Evolutionary conservation across 2,797 vertebrate species (phyloP).

Genomic region (Karalla daura): DNA sequence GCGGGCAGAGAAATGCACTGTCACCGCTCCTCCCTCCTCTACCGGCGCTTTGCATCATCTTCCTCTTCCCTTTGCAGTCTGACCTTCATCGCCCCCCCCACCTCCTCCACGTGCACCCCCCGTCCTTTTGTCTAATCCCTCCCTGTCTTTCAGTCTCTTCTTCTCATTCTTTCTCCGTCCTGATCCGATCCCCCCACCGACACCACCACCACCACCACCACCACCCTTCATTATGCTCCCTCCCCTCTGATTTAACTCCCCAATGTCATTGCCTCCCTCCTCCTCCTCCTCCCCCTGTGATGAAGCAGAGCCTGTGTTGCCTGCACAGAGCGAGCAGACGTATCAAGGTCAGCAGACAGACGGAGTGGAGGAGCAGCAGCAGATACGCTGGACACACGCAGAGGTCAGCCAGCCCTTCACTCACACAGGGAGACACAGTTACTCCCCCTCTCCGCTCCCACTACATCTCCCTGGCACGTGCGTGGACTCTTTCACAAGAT

Average conservation of each 20-base stretch:
- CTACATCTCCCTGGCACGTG: slow-evolving; percentile 15
- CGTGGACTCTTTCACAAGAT: slow-evolving; percentile 3
- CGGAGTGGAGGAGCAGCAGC: slow-evolving; percentile 45
- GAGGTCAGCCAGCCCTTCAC: slow-evolving; percentile 56
- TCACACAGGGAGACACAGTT: slow-evolving; percentile 38
- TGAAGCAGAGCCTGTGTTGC: slow-evolving; percentile 22
- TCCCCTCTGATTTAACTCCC: slow-evolving; percentile 53
- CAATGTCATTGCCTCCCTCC: slow-evolving; percentile 23
- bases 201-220: no score
- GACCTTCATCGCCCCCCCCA: slow-evolving; percentile 50
- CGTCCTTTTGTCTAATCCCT: slow-evolving; percentile 42
- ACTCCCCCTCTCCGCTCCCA: background rate
- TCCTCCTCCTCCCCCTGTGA: background rate
- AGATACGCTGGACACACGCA: slow-evolving; percentile 62
- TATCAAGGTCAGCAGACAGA: slow-evolving; percentile 69
- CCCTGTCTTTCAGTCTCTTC: slow-evolving; percentile 20
- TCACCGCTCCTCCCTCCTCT: slow-evolving; percentile 40
- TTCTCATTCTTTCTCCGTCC: slow-evolving; percentile 25
- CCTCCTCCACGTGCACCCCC: slow-evolving; percentile 13
- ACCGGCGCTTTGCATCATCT: slow-evolving; percentile 1
- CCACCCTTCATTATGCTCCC: slow-evolving; percentile 39
- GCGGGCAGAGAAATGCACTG: slow-evolving; percentile 25
- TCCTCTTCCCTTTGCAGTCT: slow-evolving; percentile 29
- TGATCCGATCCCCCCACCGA: slow-evolving; percentile 48
- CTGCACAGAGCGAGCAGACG: slow-evolving; percentile 47